Percentiles rank a stretch among this genome's conserved stretches.
These are phyloP conservation scores for Percina caprodes DNA, from an alignment of 2,113 vertebrate genomes.

Conservation along the genomic window DNA sequence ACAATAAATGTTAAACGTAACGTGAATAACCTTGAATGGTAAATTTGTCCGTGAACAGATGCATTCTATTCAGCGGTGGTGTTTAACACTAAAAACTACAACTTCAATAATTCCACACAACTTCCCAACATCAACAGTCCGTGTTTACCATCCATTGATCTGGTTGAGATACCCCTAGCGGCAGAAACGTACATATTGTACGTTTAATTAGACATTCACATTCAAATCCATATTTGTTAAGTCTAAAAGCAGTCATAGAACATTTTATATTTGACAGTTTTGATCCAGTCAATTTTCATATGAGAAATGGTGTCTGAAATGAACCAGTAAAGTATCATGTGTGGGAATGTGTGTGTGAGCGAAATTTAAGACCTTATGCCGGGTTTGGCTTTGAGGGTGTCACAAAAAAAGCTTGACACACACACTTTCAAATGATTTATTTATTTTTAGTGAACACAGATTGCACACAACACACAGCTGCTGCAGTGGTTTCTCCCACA, in stretches of 20 bases:
- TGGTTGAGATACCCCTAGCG: too few species aligned
- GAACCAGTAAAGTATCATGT: slow-evolving; percentile 9
- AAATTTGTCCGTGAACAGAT: too few species aligned
- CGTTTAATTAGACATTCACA: background rate
- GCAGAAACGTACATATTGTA: too few species aligned
- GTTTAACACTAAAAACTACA: too few species aligned
- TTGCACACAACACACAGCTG: slow-evolving; percentile 35
- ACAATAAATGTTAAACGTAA: too few species aligned
- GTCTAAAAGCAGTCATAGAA: background rate
- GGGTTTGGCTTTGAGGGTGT: slow-evolving; percentile 52
- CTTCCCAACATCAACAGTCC: too few species aligned
- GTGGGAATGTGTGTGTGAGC: slow-evolving; percentile 16
- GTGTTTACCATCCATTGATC: too few species aligned
- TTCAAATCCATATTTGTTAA: slow-evolving; percentile 1
- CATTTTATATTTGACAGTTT: slow-evolving; percentile 6
- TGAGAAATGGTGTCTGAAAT: slow-evolving; percentile 4
- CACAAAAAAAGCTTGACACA: slow-evolving; percentile 53
- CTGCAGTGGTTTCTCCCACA: slow-evolving; percentile 47
- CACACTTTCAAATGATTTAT: slow-evolving; percentile 49
- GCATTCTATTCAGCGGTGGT: too few species aligned
- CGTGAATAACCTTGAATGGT: too few species aligned
- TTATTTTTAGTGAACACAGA: slow-evolving; percentile 55
- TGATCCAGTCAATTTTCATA: background rate
- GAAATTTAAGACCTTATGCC: slow-evolving; percentile 23
- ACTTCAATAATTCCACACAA: too few species aligned